Evolutionary conservation across 1,140 invertebrate genomes (phyloP), one percentile per base, ranked within the genome.

Genomic region (Phthorimaea operculella): DNA sequence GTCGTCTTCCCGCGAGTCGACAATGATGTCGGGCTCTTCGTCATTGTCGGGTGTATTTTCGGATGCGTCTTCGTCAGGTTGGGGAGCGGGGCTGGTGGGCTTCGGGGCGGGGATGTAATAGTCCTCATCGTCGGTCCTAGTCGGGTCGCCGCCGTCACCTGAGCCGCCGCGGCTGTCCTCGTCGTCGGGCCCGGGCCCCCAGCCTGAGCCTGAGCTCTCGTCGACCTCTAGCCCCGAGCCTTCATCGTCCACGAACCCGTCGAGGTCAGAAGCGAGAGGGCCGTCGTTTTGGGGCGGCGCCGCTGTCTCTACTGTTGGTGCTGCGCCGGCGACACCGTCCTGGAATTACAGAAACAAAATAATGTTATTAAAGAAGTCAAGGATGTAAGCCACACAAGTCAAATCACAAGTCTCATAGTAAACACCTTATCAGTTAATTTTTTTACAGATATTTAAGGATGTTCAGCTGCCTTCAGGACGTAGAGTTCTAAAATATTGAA

Each of bases 141-240:
- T 73, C 53, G 48, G 66, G 64, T 62, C 60, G 47, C 68, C 68
- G n/a, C 64, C 60, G 64, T 79, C 79, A 83, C 80, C 82, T 83
- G 80, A 82, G 60, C 76, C 76, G 61, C 77, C 77, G 59, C 74
- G 72, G 57, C 62, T 69, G 79, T 87, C 85, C 57, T 87, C 85
- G 85, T 87, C 85, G 83, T 86, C 83, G 49, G 79, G 82, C 44
- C 83, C 85, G 36, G 85, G 74, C 36, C 85, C 85, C 80, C 77
- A 85, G 53, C 85, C 85, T 63, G 85, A 87, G 55, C 85, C 85
- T 47, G 85, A 87, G 69, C 82, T 85, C 77, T 86, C 85, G 79
- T 85, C 83, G 55, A 72, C 72, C 64, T 85, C 85, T 81, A 85
- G 60, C 57, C 85, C 83, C 44, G 76, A 82, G 58, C 85, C 85